Evolutionary conservation across 2,113 vertebrate genomes (phyloP).

Genomic region (Microtus oregoni): DNA sequence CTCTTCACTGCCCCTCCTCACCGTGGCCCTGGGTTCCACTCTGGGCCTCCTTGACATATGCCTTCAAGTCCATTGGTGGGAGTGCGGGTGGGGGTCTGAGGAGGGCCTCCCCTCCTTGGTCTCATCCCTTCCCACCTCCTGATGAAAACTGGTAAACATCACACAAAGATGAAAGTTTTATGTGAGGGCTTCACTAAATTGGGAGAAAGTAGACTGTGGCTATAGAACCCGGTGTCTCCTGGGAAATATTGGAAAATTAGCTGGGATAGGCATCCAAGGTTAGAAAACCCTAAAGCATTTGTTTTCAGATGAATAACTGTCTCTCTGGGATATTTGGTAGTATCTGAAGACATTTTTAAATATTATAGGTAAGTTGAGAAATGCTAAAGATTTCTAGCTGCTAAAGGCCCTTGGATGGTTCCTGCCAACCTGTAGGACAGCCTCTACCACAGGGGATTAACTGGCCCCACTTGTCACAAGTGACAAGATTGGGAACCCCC

Average conservation of each 20-base stretch:
- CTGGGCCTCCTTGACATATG: background rate
- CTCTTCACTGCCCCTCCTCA: background rate
- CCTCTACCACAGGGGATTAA: no score
- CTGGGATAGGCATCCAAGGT: background rate
- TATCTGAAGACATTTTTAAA: no score
- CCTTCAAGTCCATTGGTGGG: background rate
- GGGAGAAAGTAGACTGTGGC: background rate
- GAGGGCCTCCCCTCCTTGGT: background rate
- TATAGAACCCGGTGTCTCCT: background rate
- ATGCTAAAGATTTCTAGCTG: no score
- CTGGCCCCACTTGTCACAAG: background rate
- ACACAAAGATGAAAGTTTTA: background rate
- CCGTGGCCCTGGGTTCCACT: background rate
- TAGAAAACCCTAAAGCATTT: background rate
- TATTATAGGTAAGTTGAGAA: fast-evolving
- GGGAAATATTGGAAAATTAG: background rate
- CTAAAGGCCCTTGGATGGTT: no score
- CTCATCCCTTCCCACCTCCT: background rate
- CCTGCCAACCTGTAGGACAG: fast-evolving
- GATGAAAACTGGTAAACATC: background rate
- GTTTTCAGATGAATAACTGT: background rate
- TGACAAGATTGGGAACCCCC: fast-evolving
- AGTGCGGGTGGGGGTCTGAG: background rate
- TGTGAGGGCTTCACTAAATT: background rate
- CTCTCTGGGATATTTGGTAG: background rate